Base-by-base conservation (phyloP, 2,113 vertebrate species). In the Mobula birostris region DNA sequence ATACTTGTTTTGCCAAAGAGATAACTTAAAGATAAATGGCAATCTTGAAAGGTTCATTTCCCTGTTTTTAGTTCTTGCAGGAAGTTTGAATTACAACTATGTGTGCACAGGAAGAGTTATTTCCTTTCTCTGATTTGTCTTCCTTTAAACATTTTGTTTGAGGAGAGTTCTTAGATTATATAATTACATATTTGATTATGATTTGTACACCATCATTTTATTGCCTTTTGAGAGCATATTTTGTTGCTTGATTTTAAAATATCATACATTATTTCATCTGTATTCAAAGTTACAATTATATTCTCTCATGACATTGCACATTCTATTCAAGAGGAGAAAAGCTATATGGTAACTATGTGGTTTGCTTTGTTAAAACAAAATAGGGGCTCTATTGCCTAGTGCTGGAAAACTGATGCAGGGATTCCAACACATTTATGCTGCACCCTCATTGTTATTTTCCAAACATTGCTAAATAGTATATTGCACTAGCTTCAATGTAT, bases 131-230 rank as follows among this genome's bases (percentile, higher is more conserved):
- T 48, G 61, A 32, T 68, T 90, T 90, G 61, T 12, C 29, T 92
- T 92, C 80, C 68, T 72, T 92, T 14, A 72, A 91, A 70, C 63
- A 66, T 32, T 70, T 91, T 91, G 63, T 91, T 91, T 91, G 6
- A 91, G 29, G 61, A 91, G 36, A 72, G 32, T 40, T 40, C 72
- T 15, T 56, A 63, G 40, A 72, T 92, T 68, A 61, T 48, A 24
- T 66, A 92, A 40, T 29, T 7, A 14, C 27, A 88, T 29, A 88
- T 63, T 88, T n/a, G 27, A 63, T n/a, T 11, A 70, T 40, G 0
- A 70, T 91, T 92, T 70, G 17, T 32, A 40, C 58, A 80, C 19
- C 19, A 32, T 2, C 78, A 32, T 29, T n/a, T 92, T 83, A 61
- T 92, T 5, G 17, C 91, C 70, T 74, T 74, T 15, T 11, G 36